Base-by-base conservation (phyloP, 2,888 invertebrate species). In the Melolontha melolontha region DNA sequence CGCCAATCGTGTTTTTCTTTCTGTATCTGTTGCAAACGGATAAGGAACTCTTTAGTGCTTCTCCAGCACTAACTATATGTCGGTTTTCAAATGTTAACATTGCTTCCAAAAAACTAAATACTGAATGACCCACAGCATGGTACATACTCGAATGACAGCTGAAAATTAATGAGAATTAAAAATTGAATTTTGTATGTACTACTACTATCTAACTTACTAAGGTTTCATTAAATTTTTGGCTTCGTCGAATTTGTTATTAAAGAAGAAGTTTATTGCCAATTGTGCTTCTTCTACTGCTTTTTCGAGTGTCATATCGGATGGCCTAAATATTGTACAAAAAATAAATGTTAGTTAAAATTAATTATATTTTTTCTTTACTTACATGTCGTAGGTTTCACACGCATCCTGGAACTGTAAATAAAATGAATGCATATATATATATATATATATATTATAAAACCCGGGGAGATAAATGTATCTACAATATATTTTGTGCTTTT, bases 61-160 rank as follows among this genome's bases (percentile, higher is more conserved):
- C 87, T 0, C 92, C 88, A 0, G 96, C 94, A 67, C 87, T 85
- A 71, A 87, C 88, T 69, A 96, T 92, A 75, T 93, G 90, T 68
- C 85, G 85, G 77, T 91, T 91, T 80, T 98, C 97, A 80, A 96
- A 95, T 1, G 97, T 97, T 78, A 98, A 87, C 79, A 96, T 91
- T 0, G 97, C 97, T 80, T 97, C 96, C 41, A 98, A 88, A 81
- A 95, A 97, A 76, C 92, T 87, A 79, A 98, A 95, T 34, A 96
- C 94, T 4, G 94, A 90, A 71, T 91, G 89, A 1, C 97, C 97
- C 66, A 97, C 85, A 1, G 97, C 91, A 84, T 98, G 98, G 80
- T 98, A 98, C 86, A 97, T 90, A 70, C 96, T 96, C 51, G 87
- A 87, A 55, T 90, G 87, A 5, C 93, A 89, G 87, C 94, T 94